Base-by-base conservation (phyloP, 1,140 invertebrate genomes). In the Drosophila sp. region DNA sequence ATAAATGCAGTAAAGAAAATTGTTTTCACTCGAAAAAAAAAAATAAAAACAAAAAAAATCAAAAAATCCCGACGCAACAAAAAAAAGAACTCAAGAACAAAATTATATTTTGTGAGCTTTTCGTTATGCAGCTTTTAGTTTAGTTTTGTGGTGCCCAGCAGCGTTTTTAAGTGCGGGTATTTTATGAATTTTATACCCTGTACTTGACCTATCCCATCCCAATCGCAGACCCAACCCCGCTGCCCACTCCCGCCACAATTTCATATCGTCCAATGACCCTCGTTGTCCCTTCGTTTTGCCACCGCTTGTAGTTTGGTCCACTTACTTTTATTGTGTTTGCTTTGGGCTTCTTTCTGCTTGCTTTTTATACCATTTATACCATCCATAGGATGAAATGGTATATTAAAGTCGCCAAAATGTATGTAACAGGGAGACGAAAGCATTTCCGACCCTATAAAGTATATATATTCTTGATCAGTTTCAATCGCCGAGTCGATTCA, bases 161-260 rank as follows among this genome's bases (percentile, higher is more conserved):
- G 70, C 70, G 55, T 76, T 76, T 66, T 69, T 70, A 83, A 87
- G 83, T 87, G 79, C 83, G 79, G 83, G 87, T 87, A 87, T 87
- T 87, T 87, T 87, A 77, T 87, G 84, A 87, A 87, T 87, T 87
- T 87, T 83, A 87, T 87, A 72, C 83, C 84, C 84, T 8, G 23
- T 80, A 67, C 84, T 87, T 66, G 83, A 87, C 77, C 84, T 80
- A 70, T 68, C 76, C 54, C 25, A 44, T 72, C 80, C 78, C 77
- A 76, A 41, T 63, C 25, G 50, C 60, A 27, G 23, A n/a, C 30
- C 4, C 47, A 17, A 44, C 4, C 29, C 23, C 44, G 11, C 35
- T 8, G 35, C 8, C n/a, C 10, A 23, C 29, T 27, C 44, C 6
- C 23, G 23, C 23, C 44, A 50, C 0, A 6, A 50, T 5, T 50